A percentile compares a stretch with the other conserved stretches of the same genome.
Conservation (phyloP, 2,113 vertebrate species). For the Chlorocebus sabaeus region DNA sequence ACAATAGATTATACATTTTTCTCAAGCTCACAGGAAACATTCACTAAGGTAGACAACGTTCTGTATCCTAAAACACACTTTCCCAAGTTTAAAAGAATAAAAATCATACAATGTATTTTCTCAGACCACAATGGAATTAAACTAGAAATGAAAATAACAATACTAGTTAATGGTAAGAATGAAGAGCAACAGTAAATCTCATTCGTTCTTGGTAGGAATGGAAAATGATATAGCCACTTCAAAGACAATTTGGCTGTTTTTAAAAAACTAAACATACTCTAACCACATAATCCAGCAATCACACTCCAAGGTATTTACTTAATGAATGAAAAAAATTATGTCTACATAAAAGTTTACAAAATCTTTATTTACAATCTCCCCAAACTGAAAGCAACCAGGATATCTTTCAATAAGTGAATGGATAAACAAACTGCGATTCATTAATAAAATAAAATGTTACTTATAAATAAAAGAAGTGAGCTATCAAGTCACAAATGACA, state of each 20-base stretch:
- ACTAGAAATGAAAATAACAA: neutral
- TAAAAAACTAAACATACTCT: neutral
- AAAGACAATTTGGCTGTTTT: neutral
- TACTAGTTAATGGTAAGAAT: neutral
- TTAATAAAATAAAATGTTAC: neutral
- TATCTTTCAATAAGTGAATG: neutral
- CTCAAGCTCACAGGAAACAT: neutral
- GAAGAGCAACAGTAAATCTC: neutral
- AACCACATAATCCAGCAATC: neutral
- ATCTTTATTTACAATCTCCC: neutral
- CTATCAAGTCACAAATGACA: neutral
- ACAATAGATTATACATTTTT: neutral
- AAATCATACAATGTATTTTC: neutral
- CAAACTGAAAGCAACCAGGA: neutral
- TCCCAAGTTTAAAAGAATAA: neutral
- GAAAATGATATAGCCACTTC: neutral
- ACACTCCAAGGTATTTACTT: neutral
- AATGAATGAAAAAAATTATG: neutral
- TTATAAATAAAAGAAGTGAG: neutral
- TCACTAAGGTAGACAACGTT: neutral
- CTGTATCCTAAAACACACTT: neutral
- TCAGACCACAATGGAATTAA: neutral
- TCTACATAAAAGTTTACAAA: neutral
- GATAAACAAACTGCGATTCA: neutral
- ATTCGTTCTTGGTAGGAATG: neutral